Percentiles rank a stretch among this genome's conserved stretches.
Evolutionary conservation across 2,888 invertebrate genomes (phyloP).

Genomic region (Scaptomyza flava): DNA sequence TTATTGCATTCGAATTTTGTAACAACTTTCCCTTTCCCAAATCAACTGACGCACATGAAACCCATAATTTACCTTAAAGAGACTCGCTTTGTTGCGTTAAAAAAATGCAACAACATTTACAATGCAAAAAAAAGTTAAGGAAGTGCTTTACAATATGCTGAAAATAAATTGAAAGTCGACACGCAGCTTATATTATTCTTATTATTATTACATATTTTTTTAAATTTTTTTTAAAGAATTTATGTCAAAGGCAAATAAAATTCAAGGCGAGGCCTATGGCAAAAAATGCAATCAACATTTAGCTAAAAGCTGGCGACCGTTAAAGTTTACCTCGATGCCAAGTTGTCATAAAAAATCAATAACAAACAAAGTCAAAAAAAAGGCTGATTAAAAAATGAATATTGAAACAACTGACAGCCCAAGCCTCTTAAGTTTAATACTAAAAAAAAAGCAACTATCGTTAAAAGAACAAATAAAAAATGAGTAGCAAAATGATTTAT

Average conservation of each 20-base stretch:
- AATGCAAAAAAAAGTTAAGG: conserved; percentile 23
- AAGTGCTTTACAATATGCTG: conserved; percentile 23
- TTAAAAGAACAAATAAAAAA: background rate
- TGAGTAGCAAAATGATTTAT: conserved; percentile 39
- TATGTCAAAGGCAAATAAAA: conserved; percentile 48
- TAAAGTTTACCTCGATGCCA: conserved; percentile 18
- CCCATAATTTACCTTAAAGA: background rate
- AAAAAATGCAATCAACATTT: conserved; percentile 48
- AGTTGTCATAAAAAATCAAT: conserved; percentile 47
- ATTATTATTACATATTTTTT: background rate
- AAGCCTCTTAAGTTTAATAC: conserved; percentile 13
- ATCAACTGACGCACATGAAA: background rate
- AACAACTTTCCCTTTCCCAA: no score
- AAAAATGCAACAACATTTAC: conserved; percentile 4
- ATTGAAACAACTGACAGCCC: conserved; percentile 18
- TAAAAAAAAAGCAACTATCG: conserved; percentile 3
- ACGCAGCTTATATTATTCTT: conserved; percentile 1
- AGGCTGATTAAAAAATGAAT: conserved; percentile 6
- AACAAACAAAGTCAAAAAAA: conserved; percentile 1
- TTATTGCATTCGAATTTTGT: no score
- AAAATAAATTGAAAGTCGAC: conserved; percentile 32
- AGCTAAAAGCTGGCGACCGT: conserved; percentile 30
- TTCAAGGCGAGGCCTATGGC: conserved; percentile 59
- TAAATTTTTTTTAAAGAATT: conserved; percentile 21
- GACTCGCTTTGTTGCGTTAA: background rate